Conservation (phyloP, 2,113 vertebrate genomes). For the Atherinomorus stipes region DNA sequence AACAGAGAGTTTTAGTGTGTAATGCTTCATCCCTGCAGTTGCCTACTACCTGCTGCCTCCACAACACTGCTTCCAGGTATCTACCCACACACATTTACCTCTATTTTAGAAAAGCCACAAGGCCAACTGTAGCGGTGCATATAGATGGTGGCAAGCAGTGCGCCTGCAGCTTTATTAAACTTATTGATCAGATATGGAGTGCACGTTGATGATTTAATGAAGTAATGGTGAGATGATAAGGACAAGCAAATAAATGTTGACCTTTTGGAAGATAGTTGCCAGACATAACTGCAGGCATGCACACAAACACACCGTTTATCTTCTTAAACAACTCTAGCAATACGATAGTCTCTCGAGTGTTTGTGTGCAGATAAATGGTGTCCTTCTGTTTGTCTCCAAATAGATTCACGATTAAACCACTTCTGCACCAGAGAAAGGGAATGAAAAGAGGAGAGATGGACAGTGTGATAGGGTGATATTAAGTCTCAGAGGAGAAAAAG, state of each 20-base stretch:
- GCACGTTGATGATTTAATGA: slow-evolving; percentile 26
- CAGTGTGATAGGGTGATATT: slow-evolving; percentile 44
- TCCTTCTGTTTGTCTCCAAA: slow-evolving; percentile 22
- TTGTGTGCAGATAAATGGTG: slow-evolving; percentile 29
- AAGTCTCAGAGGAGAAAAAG: slow-evolving; percentile 37
- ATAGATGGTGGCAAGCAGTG: slow-evolving; percentile 20
- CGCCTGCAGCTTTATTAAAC: not conserved
- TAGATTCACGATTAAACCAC: slow-evolving; percentile 22
- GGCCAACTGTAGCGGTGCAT: slow-evolving; percentile 17
- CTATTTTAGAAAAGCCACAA: slow-evolving; percentile 30
- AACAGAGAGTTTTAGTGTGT: slow-evolving; percentile 46
- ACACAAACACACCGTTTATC: slow-evolving; percentile 8
- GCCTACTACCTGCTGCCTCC: slow-evolving; percentile 55
- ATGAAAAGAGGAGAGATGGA: slow-evolving; percentile 24
- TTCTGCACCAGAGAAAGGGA: slow-evolving; percentile 11
- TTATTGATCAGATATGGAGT: slow-evolving; percentile 26
- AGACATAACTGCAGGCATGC: not conserved
- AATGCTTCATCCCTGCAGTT: slow-evolving; percentile 43
- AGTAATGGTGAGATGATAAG: slow-evolving; percentile 8
- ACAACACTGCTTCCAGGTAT: slow-evolving; percentile 33
- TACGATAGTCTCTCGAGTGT: not conserved
- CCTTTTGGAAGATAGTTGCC: no score
- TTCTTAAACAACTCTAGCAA: slow-evolving; percentile 25
- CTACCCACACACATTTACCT: slow-evolving; percentile 48
- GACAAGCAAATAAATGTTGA: not conserved